Evolutionary conservation across 2,113 vertebrate genomes (phyloP).

Genomic region (Mus musculus): GRCm39 chr10:95027501-95028000

Average conservation of each 20-base stretch:
- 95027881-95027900: neutral
- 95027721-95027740: no score
- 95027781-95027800: neutral
- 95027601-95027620: neutral
- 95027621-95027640: no score
- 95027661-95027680: neutral
- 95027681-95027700: fast-evolving
- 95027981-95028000: constrained; percentile 35
- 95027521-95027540: neutral
- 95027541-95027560: neutral
- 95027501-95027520: neutral
- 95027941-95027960: neutral
- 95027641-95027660: neutral
- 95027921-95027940: neutral
- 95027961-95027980: constrained; percentile 17
- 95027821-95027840: neutral
- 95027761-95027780: no score
- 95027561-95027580: neutral
- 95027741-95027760: no score
- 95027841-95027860: neutral
- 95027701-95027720: no score
- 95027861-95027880: neutral
- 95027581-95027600: neutral
- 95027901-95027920: neutral
- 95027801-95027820: fast-evolving